A percentile compares a stretch with the other conserved stretches of the same genome.
phyloP scores from a whole-genome alignment of 2,888 invertebrate genomes.

The Trichopoda pennipes region DNA sequence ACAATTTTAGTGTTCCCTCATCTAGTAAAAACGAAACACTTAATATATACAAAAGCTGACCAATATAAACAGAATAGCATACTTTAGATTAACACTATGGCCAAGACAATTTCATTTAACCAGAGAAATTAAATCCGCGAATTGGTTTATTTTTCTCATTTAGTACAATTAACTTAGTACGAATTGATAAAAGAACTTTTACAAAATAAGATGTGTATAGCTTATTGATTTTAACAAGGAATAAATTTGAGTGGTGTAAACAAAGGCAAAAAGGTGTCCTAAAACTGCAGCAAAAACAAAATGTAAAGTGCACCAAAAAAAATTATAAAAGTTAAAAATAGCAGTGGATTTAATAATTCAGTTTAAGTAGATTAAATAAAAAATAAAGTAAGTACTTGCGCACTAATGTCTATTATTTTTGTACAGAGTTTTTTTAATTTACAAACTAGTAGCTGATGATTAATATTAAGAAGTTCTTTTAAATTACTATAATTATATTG shows the following conservation, averaged over 20 bases:
- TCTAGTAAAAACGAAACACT: background rate
- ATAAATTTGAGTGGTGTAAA: conserved; percentile 15
- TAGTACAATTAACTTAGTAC: background rate
- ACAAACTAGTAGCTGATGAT: too few species aligned
- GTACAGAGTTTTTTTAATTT: conserved; percentile 18
- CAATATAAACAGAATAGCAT: background rate
- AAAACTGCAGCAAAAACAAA: conserved; percentile 30
- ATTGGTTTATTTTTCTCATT: conserved; percentile 1
- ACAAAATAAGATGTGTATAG: background rate
- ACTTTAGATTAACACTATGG: conserved; percentile 22
- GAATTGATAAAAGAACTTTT: conserved; percentile 4
- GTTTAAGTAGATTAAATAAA: background rate
- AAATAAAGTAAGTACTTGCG: background rate
- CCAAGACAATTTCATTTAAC: conserved; percentile 27
- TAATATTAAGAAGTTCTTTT: conserved; percentile 24
- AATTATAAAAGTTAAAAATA: conserved; percentile 10
- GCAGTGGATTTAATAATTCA: background rate
- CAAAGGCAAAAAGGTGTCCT: conserved; percentile 41
- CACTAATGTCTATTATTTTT: background rate
- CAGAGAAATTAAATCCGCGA: background rate
- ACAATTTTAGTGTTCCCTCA: background rate
- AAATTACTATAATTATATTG: conserved; percentile 8
- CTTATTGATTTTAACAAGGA: conserved; percentile 7
- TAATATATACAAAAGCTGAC: conserved; percentile 7
- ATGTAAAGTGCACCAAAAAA: conserved; percentile 6